phyloP scores from a whole-genome alignment of 2,888 invertebrate species.

The Dryomyza anilis region DNA sequence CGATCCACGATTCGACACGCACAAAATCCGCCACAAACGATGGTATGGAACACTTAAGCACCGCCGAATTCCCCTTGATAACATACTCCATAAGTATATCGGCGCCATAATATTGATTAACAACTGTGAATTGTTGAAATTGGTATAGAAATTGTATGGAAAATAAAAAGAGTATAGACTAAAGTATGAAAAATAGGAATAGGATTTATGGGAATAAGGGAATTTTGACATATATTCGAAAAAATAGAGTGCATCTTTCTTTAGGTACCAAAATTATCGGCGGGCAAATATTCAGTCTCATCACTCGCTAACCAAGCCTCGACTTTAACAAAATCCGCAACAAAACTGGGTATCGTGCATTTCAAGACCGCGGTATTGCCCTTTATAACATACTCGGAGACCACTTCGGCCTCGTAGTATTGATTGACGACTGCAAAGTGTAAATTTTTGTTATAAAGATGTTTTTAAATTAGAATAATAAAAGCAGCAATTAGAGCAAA shows the following conservation, averaged over 20 bases:
- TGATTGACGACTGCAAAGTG: constrained; percentile 78
- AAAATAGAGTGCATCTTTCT: background rate
- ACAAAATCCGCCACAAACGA: constrained; percentile 78
- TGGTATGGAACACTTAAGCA: constrained; percentile 75
- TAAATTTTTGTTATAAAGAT: background rate
- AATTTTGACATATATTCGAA: background rate
- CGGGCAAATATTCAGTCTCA: constrained; percentile 72
- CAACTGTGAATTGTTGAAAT: constrained; percentile 65
- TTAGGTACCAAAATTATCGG: constrained; percentile 73
- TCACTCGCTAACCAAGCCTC: constrained; percentile 78
- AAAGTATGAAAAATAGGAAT: background rate
- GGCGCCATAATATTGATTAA: constrained; percentile 74
- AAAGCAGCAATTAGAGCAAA: background rate
- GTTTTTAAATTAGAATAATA: background rate
- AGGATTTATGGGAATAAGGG: background rate
- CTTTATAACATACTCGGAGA: constrained; percentile 87
- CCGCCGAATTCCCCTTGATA: constrained; percentile 74
- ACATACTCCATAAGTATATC: constrained; percentile 77
- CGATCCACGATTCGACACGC: constrained; percentile 72
- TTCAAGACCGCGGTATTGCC: constrained; percentile 87
- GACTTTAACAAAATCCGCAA: constrained; percentile 88
- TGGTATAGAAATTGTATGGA: no score
- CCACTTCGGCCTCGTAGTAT: constrained; percentile 86
- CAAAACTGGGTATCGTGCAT: constrained; percentile 89
- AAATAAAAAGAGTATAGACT: constrained; percentile 16